A percentile compares a stretch with the other conserved stretches of the same genome.
phyloP scores from a whole-genome alignment of 2,888 invertebrate genomes.

The Hartigia nigra region DNA sequence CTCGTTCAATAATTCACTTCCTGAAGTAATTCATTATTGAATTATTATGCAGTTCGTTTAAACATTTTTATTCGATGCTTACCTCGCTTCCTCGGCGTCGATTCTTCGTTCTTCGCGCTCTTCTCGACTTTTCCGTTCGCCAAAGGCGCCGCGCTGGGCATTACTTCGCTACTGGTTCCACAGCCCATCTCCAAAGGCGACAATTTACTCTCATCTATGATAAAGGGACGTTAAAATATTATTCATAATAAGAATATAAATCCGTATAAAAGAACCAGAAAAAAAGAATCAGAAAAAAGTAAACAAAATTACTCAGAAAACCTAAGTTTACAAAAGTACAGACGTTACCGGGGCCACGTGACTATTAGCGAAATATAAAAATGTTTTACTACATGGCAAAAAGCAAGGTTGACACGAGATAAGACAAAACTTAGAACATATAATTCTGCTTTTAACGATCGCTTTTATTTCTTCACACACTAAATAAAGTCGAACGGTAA shows the following conservation, averaged over 20 bases:
- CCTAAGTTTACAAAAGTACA: not conserved
- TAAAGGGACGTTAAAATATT: not conserved
- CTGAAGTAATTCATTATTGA: not conserved
- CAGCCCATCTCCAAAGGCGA: slow-evolving; percentile 35
- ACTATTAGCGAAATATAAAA: not conserved
- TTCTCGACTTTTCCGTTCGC: not conserved
- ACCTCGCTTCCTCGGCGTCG: not conserved
- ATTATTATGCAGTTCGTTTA: not conserved
- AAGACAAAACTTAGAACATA: not conserved
- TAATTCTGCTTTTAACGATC: not conserved
- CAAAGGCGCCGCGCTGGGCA: slow-evolving; percentile 30
- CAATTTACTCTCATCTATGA: slow-evolving; percentile 5
- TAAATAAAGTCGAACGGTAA: not conserved
- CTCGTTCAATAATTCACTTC: not conserved
- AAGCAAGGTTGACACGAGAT: not conserved
- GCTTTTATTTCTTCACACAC: not conserved
- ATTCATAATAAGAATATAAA: not conserved
- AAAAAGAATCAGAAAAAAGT: not conserved
- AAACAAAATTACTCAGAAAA: not conserved
- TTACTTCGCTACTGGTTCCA: slow-evolving; percentile 41
- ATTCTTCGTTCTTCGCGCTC: not conserved
- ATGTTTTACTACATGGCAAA: not conserved
- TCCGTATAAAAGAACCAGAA: not conserved
- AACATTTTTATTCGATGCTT: not conserved
- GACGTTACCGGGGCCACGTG: not conserved